Evolutionary conservation across 2,888 invertebrate species (phyloP).

Genomic region (Eupithecia subfuscata): DNA sequence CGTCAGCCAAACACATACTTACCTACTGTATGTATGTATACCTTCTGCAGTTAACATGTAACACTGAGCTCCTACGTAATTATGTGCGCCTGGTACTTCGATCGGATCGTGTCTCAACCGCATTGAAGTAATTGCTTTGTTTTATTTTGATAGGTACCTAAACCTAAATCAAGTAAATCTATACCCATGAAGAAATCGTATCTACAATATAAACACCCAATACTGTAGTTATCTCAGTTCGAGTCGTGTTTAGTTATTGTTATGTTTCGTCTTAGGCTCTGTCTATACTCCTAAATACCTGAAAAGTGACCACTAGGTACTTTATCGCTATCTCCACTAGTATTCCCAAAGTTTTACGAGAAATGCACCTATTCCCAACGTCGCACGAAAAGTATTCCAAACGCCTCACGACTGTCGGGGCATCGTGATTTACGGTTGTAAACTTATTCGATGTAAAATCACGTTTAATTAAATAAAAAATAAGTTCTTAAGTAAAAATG

Average conservation of each 20-base stretch:
- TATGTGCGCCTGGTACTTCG: conserved; percentile 7
- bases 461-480: neutral
- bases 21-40: neutral
- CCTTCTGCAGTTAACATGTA: neutral
- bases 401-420: neutral
- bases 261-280: neutral
- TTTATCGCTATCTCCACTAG: neutral
- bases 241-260: neutral
- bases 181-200: neutral
- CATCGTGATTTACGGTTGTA: neutral
- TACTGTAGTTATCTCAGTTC: neutral
- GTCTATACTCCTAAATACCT: neutral
- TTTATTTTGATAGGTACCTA: neutral
- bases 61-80: neutral
- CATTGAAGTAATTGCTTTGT: neutral
- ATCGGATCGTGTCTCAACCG: neutral
- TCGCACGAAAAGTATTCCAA: neutral
- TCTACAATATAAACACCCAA: neutral
- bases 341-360: neutral
- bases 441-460: neutral
- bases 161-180: too few species aligned
- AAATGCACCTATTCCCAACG: neutral
- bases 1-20: conserved; percentile 30
- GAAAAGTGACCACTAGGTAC: neutral
- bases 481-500: too few species aligned